phyloP scores from a whole-genome alignment of 2,888 invertebrate genomes.

The Drosophila atripex region DNA sequence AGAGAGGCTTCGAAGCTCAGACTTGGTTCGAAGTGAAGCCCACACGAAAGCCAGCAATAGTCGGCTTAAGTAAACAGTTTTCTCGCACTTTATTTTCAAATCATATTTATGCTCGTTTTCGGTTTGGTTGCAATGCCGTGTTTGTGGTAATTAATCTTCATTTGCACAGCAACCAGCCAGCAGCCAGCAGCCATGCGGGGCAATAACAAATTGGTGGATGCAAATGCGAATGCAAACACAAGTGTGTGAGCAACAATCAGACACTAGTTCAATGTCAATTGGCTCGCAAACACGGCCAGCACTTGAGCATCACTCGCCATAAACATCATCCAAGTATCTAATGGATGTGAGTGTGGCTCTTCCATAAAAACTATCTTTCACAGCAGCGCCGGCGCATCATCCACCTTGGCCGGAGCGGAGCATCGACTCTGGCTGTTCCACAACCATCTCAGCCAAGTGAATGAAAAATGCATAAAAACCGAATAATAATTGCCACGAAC shows the following conservation, averaged over 20 bases:
- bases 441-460: slow-evolving; percentile 41
- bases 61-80: neutral
- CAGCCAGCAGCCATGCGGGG: neutral
- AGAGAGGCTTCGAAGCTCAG: no score
- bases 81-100: slow-evolving; percentile 2
- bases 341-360: neutral
- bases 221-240: slow-evolving; percentile 1
- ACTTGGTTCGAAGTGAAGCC: no score
- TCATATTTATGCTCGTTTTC: slow-evolving; percentile 16
- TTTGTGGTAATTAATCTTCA: slow-evolving; percentile 48
- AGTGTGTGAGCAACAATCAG: slow-evolving; percentile 4
- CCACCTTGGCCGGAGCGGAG: slow-evolving; percentile 13
- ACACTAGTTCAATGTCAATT: slow-evolving; percentile 70
- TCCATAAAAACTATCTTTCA: neutral
- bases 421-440: slow-evolving; percentile 31
- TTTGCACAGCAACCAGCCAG: slow-evolving; percentile 19
- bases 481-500: slow-evolving; percentile 29
- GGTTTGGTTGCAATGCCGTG: slow-evolving; percentile 27
- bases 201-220: slow-evolving; percentile 25
- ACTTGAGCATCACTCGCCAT: slow-evolving; percentile 62
- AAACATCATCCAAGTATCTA: slow-evolving; percentile 38
- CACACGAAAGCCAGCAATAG: no score
- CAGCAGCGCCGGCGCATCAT: slow-evolving; percentile 3
- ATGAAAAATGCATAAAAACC: slow-evolving; percentile 19
- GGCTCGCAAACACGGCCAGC: slow-evolving; percentile 43